Conservation (phyloP, 2,888 invertebrate genomes). For the Polymixis flavicincta region DNA sequence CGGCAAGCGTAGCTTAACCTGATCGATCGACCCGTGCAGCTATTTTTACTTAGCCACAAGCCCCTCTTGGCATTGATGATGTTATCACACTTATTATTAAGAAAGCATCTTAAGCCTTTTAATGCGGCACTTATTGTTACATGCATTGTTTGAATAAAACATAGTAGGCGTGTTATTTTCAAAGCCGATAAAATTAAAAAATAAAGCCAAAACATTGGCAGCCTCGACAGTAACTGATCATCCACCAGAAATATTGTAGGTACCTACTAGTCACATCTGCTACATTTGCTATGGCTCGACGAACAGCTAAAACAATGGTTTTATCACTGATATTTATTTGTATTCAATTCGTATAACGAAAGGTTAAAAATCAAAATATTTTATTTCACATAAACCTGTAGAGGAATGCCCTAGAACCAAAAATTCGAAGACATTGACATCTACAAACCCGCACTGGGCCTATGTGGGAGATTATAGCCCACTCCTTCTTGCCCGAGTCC, state of each 20-base stretch:
- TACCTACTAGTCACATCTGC: slow-evolving; percentile 28
- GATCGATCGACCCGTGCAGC: no score
- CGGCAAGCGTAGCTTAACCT: no score
- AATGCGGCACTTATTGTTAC: neutral
- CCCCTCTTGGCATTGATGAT: no score
- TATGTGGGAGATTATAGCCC: no score
- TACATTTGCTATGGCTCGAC: slow-evolving; percentile 12
- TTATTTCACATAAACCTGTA: neutral
- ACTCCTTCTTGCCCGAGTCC: no score
- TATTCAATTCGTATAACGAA: no score
- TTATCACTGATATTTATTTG: neutral
- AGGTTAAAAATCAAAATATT: neutral
- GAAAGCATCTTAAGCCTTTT: neutral
- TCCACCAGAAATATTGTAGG: slow-evolving; percentile 9
- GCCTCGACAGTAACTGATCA: neutral
- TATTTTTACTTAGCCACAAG: no score
- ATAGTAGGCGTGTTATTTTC: neutral
- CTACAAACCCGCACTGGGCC: no score
- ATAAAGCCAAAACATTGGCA: neutral
- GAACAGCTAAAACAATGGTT: slow-evolving; percentile 27
- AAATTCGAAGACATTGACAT: no score
- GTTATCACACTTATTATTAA: neutral
- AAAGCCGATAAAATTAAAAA: neutral
- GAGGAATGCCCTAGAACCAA: no score
- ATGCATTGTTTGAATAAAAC: slow-evolving; percentile 19